These are phyloP conservation scores for Watsonalla binaria DNA, from an alignment of 2,888 invertebrate species.

Conservation along the genomic window DNA sequence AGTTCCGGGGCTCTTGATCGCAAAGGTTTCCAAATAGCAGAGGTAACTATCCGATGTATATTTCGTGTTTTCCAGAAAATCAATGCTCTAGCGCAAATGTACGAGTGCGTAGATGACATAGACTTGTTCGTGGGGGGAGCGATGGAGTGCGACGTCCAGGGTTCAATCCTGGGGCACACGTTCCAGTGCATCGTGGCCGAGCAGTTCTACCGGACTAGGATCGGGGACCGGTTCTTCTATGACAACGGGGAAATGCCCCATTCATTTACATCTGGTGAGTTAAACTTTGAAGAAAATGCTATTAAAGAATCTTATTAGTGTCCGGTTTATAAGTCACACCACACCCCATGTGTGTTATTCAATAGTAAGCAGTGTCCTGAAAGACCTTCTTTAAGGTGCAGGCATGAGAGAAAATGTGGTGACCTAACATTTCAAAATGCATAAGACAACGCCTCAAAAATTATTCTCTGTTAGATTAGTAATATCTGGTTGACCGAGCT, in stretches of 20 bases:
- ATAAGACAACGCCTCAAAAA: too few species aligned
- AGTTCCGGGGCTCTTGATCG: too few species aligned
- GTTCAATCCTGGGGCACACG: slow-evolving; percentile 90
- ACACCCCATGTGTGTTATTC: too few species aligned
- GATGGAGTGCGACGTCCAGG: slow-evolving; percentile 86
- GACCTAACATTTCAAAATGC: too few species aligned
- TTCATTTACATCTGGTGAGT: slow-evolving; percentile 81
- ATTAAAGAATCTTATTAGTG: neutral
- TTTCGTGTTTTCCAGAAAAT: slow-evolving; percentile 73
- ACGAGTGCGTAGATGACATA: slow-evolving; percentile 89
- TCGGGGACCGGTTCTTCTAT: slow-evolving; percentile 92
- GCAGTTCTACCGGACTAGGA: slow-evolving; percentile 91
- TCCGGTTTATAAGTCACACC: too few species aligned
- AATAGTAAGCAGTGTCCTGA: too few species aligned
- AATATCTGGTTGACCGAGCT: too few species aligned
- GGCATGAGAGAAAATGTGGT: too few species aligned
- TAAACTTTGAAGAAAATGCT: neutral
- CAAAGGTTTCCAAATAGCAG: too few species aligned
- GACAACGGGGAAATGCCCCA: slow-evolving; percentile 82
- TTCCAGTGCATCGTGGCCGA: slow-evolving; percentile 92
- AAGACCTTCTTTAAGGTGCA: too few species aligned
- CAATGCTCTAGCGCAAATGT: slow-evolving; percentile 80
- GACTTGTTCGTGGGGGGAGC: slow-evolving; percentile 92
- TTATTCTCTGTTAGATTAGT: too few species aligned
- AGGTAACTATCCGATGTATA: too few species aligned